phyloP scores from a whole-genome alignment of 2,888 invertebrate genomes.

The Sesia apiformis region DNA sequence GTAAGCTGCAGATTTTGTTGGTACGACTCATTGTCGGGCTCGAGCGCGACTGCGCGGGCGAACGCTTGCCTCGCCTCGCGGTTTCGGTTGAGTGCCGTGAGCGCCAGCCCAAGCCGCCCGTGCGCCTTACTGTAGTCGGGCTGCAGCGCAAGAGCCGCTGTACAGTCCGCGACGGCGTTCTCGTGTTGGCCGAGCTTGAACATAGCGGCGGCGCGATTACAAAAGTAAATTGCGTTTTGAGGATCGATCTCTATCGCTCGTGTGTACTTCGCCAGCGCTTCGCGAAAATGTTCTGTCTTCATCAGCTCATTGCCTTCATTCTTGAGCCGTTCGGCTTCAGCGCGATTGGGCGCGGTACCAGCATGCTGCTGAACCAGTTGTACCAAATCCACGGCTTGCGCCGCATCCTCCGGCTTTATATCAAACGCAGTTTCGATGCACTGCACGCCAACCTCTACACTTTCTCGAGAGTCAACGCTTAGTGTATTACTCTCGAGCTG shows the following conservation, averaged over 20 bases:
- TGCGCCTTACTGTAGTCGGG: conserved; percentile 96
- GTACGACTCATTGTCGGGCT: conserved; percentile 94
- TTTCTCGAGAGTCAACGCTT: conserved; percentile 75
- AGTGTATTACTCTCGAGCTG: conserved; percentile 67
- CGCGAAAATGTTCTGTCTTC: conserved; percentile 85
- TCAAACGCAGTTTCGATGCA: conserved; percentile 94
- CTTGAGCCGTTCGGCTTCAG: conserved; percentile 88
- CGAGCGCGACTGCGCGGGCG: conserved; percentile 89
- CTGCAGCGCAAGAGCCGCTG: conserved; percentile 90
- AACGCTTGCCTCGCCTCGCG: conserved; percentile 91
- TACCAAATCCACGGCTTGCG: conserved; percentile 43
- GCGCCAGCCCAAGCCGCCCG: conserved; percentile 92
- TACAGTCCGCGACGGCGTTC: conserved; percentile 92
- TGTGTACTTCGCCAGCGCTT: conserved; percentile 89
- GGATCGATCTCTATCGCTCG: conserved; percentile 92
- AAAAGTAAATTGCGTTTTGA: conserved; percentile 94
- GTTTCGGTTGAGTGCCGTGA: conserved; percentile 87
- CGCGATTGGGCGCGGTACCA: conserved; percentile 49
- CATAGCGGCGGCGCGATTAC: conserved; percentile 97
- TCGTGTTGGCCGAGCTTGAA: conserved; percentile 90
- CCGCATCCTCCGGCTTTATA: conserved; percentile 68
- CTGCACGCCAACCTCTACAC: conserved; percentile 94
- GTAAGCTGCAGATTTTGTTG: conserved; percentile 89
- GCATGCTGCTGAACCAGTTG: conserved; percentile 35
- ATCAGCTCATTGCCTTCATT: conserved; percentile 92